Percentiles rank a stretch among this genome's conserved stretches.
These are phyloP conservation scores for Torymus texanus DNA, from an alignment of 2,888 invertebrate species.

Conservation along the genomic window DNA sequence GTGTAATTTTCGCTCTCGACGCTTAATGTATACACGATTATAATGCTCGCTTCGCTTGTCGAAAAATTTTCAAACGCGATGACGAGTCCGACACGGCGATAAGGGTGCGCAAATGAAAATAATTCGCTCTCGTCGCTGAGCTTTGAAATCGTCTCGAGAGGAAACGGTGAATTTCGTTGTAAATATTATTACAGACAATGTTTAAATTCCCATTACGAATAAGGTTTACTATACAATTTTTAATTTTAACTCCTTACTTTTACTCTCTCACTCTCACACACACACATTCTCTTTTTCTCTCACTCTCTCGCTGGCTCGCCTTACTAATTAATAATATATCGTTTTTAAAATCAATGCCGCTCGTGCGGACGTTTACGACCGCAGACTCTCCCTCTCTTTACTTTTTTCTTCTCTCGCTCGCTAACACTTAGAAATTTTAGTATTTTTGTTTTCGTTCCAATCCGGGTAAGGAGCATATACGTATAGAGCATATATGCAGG, in stretches of 20 bases:
- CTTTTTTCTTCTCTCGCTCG: conserved; percentile 56
- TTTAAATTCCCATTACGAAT: conserved; percentile 69
- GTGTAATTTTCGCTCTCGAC: conserved; percentile 39
- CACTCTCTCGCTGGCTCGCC: conserved; percentile 55
- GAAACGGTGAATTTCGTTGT: conserved; percentile 73
- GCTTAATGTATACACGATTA: conserved; percentile 24
- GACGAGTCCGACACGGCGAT: conserved; percentile 52
- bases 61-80: conserved; percentile 52
- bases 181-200: conserved; percentile 73
- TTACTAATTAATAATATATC: conserved; percentile 69
- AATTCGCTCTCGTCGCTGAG: conserved; percentile 65
- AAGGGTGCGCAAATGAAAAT: conserved; percentile 63
- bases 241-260: conserved; percentile 67
- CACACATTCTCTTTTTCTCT: conserved; percentile 25
- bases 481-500: conserved; percentile 61
- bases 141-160: conserved; percentile 65
- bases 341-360: conserved; percentile 71
- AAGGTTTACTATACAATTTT: conserved; percentile 73
- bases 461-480: conserved; percentile 64
- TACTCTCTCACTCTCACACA: conserved; percentile 30
- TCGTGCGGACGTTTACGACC: conserved; percentile 65
- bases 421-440: conserved; percentile 66
- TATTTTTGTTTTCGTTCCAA: conserved; percentile 62
- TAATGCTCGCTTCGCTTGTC: conserved; percentile 14
- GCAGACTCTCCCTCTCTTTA: conserved; percentile 59